A percentile compares a stretch with the other conserved stretches of the same genome.
Evolutionary conservation across 2,113 vertebrate genomes (phyloP).

Genomic region (Bufo gargarizans): DNA sequence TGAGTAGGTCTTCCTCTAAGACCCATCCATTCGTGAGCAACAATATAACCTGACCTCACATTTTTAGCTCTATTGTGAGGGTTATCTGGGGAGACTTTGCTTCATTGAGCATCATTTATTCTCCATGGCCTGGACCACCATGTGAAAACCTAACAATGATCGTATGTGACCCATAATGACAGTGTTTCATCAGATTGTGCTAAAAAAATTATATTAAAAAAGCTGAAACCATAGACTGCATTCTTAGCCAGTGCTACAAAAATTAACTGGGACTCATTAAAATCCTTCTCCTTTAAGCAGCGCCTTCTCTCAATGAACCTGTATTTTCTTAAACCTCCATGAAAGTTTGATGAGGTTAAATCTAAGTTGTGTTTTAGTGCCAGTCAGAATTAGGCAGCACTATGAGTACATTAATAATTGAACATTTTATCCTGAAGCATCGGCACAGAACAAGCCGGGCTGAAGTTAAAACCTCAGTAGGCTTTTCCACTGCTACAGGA

Average conservation of each 20-base stretch:
- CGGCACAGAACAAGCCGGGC: constrained; percentile 15
- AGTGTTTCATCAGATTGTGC: too few species aligned
- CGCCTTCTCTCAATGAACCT: not conserved
- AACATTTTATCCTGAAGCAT: constrained; percentile 3
- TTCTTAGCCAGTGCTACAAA: not conserved
- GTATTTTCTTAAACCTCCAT: constrained; percentile 15
- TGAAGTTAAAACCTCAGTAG: constrained; percentile 24
- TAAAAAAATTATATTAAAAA: not conserved
- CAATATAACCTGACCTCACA: not conserved
- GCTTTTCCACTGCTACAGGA: not conserved
- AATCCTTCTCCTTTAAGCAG: not conserved
- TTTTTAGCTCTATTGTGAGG: not conserved
- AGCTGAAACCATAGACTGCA: too few species aligned
- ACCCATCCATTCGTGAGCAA: too few species aligned
- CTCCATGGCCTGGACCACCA: not conserved
- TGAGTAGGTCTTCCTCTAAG: too few species aligned
- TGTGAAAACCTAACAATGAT: not conserved
- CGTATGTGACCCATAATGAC: not conserved
- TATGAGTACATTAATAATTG: constrained; percentile 87
- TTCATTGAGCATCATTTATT: not conserved
- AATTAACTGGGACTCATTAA: not conserved
- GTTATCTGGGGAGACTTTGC: too few species aligned
- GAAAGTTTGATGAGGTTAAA: constrained; percentile 91
- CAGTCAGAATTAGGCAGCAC: constrained; percentile 88
- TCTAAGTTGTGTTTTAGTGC: constrained; percentile 94